Conservation (phyloP, 2,113 vertebrate species). For the Motacilla tschutschensis region DNA sequence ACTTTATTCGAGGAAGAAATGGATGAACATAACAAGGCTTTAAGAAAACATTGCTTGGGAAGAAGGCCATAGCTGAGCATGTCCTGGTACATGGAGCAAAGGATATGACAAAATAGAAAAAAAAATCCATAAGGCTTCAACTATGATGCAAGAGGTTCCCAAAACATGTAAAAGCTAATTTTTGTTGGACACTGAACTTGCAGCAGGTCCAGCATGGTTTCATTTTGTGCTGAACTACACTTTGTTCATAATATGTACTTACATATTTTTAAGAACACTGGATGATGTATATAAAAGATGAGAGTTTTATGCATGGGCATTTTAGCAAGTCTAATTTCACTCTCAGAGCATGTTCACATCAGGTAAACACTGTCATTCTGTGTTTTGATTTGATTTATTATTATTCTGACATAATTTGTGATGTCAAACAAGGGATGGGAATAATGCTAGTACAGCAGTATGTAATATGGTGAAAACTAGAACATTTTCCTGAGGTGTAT, state of each 20-base stretch:
- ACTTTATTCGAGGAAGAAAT: neutral
- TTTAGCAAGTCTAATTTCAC: conserved; percentile 8
- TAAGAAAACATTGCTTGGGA: neutral
- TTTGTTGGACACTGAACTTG: neutral
- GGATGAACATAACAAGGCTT: neutral
- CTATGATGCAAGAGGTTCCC: neutral
- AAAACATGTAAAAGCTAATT: neutral
- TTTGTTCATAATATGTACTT: neutral
- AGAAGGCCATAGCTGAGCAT: neutral
- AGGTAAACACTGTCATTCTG: neutral
- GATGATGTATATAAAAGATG: neutral
- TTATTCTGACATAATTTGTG: conserved; percentile 6
- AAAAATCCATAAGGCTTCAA: neutral
- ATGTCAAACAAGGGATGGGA: neutral
- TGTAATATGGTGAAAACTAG: neutral
- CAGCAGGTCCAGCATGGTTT: neutral
- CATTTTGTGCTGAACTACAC: neutral
- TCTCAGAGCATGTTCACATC: neutral
- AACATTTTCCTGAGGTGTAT: neutral
- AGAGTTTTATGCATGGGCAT: neutral
- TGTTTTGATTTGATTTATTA: conserved; percentile 14
- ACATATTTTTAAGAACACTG: neutral
- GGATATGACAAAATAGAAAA: neutral
- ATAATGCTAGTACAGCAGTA: neutral
- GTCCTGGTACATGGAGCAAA: neutral